Conservation (phyloP, 92 coral and sea anemone species). For the Actinostola sp. region DNA sequence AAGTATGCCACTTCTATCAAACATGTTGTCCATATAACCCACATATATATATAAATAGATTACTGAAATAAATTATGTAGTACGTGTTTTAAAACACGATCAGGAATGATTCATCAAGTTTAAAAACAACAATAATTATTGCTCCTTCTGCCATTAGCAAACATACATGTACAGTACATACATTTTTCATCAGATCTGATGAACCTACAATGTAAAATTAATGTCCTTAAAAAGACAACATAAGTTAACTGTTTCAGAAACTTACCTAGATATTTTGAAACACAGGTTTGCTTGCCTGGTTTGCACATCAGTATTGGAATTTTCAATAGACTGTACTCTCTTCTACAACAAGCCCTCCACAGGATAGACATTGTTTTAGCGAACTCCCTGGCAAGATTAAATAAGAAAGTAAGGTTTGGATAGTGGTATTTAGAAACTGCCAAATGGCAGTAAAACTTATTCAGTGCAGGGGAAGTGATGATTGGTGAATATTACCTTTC, state of each 20-base stretch:
- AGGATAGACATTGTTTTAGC: background rate
- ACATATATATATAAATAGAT: background rate
- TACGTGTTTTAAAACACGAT: background rate
- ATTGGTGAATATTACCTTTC: no score
- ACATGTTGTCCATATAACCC: background rate
- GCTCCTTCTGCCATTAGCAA: background rate
- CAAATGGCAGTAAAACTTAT: no score
- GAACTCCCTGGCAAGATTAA: background rate
- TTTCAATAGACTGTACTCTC: conserved; percentile 5
- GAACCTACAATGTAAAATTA: background rate
- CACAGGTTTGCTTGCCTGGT: conserved; percentile 29
- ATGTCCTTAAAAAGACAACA: background rate
- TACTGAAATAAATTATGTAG: background rate
- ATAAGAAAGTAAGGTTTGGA: background rate
- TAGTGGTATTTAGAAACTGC: no score
- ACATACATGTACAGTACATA: background rate
- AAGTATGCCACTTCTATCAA: background rate
- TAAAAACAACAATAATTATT: background rate
- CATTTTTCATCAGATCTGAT: background rate
- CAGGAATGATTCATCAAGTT: no score
- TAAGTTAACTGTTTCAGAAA: background rate
- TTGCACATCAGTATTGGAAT: conserved; percentile 25
- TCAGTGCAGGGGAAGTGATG: no score
- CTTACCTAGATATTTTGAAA: background rate
- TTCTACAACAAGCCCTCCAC: background rate